phyloP scores from a whole-genome alignment of 2,797 vertebrate genomes.

The Aplochiton taeniatus region DNA sequence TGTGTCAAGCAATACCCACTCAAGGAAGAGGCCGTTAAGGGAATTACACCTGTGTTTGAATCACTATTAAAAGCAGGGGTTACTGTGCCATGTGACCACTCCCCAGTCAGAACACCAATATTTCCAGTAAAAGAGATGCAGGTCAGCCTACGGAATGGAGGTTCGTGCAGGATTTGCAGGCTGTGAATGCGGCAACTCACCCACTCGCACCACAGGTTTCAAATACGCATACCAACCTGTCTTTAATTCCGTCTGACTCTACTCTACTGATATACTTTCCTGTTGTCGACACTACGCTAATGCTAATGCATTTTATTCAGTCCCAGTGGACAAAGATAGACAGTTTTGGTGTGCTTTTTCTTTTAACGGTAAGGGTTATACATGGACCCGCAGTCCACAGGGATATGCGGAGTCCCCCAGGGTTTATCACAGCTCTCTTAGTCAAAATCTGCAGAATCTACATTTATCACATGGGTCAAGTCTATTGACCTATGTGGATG shows the following conservation, averaged over 20 bases:
- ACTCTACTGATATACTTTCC: not conserved
- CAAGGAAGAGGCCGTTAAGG: too few relatives aligned
- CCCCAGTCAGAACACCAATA: not conserved
- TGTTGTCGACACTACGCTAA: not conserved
- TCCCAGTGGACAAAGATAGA: too few relatives aligned
- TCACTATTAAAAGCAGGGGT: not conserved
- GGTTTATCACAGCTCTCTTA: too few relatives aligned
- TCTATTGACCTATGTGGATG: conserved; percentile 11
- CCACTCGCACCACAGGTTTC: not conserved
- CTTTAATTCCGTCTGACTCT: not conserved
- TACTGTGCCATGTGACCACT: not conserved
- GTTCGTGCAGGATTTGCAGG: not conserved
- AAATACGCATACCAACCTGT: not conserved
- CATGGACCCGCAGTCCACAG: not conserved
- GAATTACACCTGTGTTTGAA: not conserved
- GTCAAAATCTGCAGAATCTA: not conserved
- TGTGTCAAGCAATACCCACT: not conserved
- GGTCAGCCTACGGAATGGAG: not conserved
- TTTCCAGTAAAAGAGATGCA: conserved; percentile 7
- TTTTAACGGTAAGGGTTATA: conserved; percentile 2
- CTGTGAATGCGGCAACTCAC: too few relatives aligned
- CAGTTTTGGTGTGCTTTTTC: conserved; percentile 19
- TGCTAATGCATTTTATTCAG: conserved; percentile 10
- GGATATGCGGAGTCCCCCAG: conserved; percentile 9
- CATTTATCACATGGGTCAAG: not conserved